phyloP scores from a whole-genome alignment of 2,888 invertebrate genomes.

The Trachelus stipa region DNA sequence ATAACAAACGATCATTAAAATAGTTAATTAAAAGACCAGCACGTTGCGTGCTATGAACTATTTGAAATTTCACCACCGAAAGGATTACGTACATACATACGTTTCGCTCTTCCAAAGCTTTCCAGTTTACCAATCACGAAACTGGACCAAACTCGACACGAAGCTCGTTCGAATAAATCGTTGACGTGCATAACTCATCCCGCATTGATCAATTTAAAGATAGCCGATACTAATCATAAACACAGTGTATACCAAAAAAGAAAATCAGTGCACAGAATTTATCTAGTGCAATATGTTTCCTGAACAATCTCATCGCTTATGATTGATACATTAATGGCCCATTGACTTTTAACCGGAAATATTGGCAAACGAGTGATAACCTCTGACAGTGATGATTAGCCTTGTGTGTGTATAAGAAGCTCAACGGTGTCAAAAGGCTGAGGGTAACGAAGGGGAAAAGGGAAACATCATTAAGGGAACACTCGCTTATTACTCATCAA shows the following conservation, averaged over 20 bases:
- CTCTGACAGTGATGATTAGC: background rate
- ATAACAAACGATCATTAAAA: background rate
- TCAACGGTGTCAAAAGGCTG: background rate
- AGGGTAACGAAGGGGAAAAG: background rate
- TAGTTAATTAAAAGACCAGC: background rate
- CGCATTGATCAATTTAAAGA: background rate
- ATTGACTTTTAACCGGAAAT: background rate
- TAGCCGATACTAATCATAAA: background rate
- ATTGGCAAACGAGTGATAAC: background rate
- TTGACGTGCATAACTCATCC: background rate
- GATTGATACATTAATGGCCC: background rate
- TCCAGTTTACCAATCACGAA: background rate
- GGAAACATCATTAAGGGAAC: background rate
- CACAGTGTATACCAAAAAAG: background rate
- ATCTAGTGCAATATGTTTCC: background rate
- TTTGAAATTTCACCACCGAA: background rate
- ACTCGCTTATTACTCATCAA: slow-evolving; percentile 7
- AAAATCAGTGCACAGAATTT: background rate
- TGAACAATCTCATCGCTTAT: background rate
- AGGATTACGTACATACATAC: background rate
- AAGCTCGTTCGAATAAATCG: background rate
- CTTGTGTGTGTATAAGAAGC: background rate
- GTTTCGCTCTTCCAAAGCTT: background rate
- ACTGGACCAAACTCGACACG: background rate
- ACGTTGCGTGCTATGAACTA: background rate